Conservation (phyloP, 2,797 vertebrate species). For the Sebastes kiyomatsui region DNA sequence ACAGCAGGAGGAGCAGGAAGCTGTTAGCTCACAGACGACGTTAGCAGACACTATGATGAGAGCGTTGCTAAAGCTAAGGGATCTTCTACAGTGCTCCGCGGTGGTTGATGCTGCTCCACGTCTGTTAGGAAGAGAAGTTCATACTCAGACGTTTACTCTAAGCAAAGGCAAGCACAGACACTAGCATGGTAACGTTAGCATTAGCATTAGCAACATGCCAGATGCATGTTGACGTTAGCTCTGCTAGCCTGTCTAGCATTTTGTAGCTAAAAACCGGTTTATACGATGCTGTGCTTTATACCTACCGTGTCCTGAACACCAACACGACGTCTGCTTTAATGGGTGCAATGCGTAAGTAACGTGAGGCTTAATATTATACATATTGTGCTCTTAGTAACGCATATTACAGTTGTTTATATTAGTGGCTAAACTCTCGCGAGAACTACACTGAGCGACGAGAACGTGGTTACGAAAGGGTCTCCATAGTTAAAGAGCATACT, state of each 20-base stretch:
- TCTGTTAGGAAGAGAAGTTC: not conserved
- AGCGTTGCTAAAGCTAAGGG: not conserved
- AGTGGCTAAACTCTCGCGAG: constrained; percentile 20
- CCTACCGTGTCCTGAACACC: not conserved
- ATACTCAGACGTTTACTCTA: not conserved
- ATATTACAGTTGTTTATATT: not conserved
- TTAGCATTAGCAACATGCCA: not conserved
- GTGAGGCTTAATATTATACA: accelerated
- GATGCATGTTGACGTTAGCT: constrained; percentile 9
- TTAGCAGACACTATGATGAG: constrained; percentile 28
- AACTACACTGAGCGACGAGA: accelerated
- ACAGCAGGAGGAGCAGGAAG: not conserved
- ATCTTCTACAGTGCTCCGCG: not conserved
- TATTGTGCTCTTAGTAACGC: not conserved
- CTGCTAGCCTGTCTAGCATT: not conserved
- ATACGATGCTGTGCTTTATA: not conserved
- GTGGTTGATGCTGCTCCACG: not conserved
- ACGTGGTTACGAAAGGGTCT: not conserved
- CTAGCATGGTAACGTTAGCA: not conserved
- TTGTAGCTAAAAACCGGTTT: not conserved
- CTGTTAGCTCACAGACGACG: not conserved
- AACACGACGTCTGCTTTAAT: not conserved
- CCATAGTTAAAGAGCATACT: not conserved
- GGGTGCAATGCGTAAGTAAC: not conserved
- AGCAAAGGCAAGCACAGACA: constrained; percentile 60